Evolutionary conservation across 2,113 vertebrate species (phyloP).

Genomic region (Saguinus imperator): DNA sequence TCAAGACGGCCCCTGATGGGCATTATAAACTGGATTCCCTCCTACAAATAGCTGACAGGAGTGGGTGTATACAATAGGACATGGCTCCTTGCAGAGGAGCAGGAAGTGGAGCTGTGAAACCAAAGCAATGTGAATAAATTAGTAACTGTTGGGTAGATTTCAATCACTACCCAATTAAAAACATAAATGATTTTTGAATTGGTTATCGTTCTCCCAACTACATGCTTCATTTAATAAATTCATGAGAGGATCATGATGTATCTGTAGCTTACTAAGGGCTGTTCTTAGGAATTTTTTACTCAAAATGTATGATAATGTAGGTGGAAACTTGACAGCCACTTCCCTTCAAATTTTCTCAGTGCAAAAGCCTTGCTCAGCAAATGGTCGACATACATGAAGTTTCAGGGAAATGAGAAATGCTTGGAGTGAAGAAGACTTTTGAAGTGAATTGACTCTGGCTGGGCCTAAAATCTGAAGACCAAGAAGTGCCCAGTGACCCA

Average conservation of each 20-base stretch:
- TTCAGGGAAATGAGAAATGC: background rate
- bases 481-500: background rate
- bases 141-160: background rate
- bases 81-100: background rate
- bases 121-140: background rate
- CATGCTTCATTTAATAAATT: background rate
- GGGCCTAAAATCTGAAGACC: background rate
- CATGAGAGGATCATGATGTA: background rate
- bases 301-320: background rate
- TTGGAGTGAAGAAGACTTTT: background rate
- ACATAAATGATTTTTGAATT: background rate
- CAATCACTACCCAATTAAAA: background rate
- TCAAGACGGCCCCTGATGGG: background rate
- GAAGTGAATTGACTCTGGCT: background rate
- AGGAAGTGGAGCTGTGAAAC: background rate
- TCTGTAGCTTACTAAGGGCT: background rate
- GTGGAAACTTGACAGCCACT: background rate
- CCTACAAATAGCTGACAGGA: background rate
- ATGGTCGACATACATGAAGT: background rate
- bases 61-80: background rate
- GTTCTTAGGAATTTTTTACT: background rate
- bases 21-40: background rate
- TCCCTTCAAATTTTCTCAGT: background rate
- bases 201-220: background rate
- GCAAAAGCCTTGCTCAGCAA: slow-evolving; percentile 24